Evolutionary conservation across 2,797 vertebrate genomes (phyloP), one percentile per base, ranked within the genome.

Genomic region (Synaphobranchus kaupii): DNA sequence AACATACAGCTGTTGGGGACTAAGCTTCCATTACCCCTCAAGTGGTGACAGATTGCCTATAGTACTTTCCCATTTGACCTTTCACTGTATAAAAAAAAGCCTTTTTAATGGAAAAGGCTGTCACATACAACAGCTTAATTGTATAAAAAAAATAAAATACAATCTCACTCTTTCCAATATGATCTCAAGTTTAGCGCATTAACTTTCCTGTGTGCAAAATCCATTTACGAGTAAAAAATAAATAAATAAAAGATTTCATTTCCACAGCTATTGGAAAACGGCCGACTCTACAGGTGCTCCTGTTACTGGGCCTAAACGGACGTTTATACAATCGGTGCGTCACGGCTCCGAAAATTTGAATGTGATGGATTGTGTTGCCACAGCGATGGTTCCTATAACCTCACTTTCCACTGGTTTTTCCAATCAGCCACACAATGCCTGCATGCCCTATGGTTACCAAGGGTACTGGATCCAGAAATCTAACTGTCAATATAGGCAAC

Each of bases 161-260:
- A 76, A 86, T 85, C 84, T 71, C 58, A 81, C 34, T 34, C 48
- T 87, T 85, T 60, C 52, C 83, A 78, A 76, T 34, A 10, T n/a
- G 52, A 60, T 63, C 56, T 39, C 52, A 54, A 56, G n/a, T 44
- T 60, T 60, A 78, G 34, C 31, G 1, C 48, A 78, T 63, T 15
- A 80, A 60, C 52, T 84, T 39, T 73, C 28, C 48, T 73, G 54
- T 63, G 56, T 25, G 31, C 48, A 71, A 87, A 63, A 87, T 39
- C 83, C 84, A 73, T 84, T 80, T 78, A 52, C 31, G 3, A 44
- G 31, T 47, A 1, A 84, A 84, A 84, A 84, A n/a, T n/a, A n/a
- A 84, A 84, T 47, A 50, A 86, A 81, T 80, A 86, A 47, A 44
- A 28, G 12, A 76, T 56, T 48, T 15, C 39, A 58, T 66, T 87